Percentiles rank a stretch among this genome's conserved stretches.
These are phyloP conservation scores for Dusona sp. DNA, from an alignment of 2,888 invertebrate genomes.

Conservation along the genomic window DNA sequence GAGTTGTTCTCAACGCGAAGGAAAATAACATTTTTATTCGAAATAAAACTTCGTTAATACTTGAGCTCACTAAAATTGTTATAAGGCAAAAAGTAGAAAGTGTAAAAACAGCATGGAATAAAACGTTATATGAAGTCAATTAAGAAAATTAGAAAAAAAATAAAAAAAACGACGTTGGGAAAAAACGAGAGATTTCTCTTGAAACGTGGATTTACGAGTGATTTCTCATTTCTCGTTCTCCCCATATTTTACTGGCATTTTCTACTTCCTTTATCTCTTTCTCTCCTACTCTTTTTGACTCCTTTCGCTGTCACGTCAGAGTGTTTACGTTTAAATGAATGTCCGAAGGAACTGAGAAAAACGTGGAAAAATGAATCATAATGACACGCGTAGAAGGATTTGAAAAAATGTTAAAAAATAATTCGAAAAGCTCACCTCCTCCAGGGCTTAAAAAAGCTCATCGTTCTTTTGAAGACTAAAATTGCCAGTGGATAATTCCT, in stretches of 20 bases:
- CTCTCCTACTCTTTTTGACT: constrained; percentile 32
- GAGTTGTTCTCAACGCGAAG: not conserved
- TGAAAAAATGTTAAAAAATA: not conserved
- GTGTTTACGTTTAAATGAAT: constrained; percentile 52
- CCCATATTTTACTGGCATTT: constrained; percentile 54
- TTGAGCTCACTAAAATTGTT: not conserved
- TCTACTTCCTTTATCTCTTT: constrained; percentile 25
- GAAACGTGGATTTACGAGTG: constrained; percentile 58
- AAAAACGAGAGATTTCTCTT: constrained; percentile 45
- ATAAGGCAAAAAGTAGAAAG: not conserved
- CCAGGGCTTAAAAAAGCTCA: not conserved
- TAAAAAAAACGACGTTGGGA: constrained; percentile 14
- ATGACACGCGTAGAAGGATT: not conserved
- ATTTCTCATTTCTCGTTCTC: constrained; percentile 58
- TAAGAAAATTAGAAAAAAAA: constrained; percentile 19
- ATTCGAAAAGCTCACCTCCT: not conserved
- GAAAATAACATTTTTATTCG: not conserved
- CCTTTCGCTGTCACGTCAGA: constrained; percentile 42
- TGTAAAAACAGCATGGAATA: not conserved
- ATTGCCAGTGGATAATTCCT: not conserved
- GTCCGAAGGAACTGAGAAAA: constrained; percentile 4
- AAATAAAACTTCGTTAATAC: not conserved
- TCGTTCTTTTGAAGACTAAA: not conserved
- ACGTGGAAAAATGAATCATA: not conserved
- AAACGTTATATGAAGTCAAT: not conserved